Evolutionary conservation across 2,888 invertebrate genomes (phyloP).

Genomic region (Melinaea marsaeus): DNA sequence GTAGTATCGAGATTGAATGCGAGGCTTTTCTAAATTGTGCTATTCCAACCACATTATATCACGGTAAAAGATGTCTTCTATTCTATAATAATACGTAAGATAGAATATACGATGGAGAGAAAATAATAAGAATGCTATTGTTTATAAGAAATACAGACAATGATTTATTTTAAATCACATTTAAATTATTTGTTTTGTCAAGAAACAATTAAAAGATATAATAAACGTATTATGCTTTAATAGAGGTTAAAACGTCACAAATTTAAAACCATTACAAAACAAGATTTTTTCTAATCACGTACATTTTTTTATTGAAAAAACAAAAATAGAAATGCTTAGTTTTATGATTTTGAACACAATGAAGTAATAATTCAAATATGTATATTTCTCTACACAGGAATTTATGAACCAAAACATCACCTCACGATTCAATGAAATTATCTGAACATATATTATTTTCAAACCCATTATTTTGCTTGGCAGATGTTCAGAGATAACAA

Average conservation of each 20-base stretch:
- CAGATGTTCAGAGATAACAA: slow-evolving; percentile 21
- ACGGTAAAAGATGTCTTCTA: slow-evolving; percentile 18
- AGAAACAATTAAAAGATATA: no score
- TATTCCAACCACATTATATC: slow-evolving; percentile 22
- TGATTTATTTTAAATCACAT: no score
- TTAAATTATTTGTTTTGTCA: no score
- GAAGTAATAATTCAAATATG: background rate
- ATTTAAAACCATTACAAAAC: no score
- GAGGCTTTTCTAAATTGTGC: slow-evolving; percentile 25
- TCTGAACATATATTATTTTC: slow-evolving; percentile 20
- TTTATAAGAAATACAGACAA: no score
- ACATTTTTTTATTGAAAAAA: no score
- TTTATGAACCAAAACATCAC: background rate
- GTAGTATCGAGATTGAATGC: slow-evolving; percentile 18
- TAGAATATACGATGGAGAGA: background rate
- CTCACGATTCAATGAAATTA: slow-evolving; percentile 1
- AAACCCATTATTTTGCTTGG: slow-evolving; percentile 30
- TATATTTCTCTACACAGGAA: background rate
- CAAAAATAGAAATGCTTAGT: no score
- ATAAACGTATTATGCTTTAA: no score
- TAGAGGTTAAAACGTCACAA: no score
- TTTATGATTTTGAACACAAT: background rate
- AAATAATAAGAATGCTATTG: background rate
- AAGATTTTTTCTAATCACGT: no score
- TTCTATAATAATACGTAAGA: slow-evolving; percentile 15